These are phyloP conservation scores for Tachuris rubrigastra DNA, from an alignment of 2,113 vertebrate genomes.

Conservation along the genomic window DNA sequence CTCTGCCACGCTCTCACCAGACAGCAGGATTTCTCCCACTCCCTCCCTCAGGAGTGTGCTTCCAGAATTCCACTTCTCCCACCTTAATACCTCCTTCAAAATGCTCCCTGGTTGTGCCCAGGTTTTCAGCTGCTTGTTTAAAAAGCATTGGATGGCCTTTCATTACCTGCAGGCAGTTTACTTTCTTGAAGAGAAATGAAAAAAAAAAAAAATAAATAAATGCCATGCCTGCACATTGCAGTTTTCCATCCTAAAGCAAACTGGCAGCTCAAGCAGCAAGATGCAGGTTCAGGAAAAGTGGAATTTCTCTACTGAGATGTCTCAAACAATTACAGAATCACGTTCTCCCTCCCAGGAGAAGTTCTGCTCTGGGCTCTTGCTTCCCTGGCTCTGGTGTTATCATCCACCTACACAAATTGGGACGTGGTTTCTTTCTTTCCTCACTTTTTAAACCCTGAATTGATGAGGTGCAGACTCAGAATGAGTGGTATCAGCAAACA, in stretches of 20 bases:
- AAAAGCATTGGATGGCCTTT: not conserved
- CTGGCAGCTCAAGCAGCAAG: not conserved
- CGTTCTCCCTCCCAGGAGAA: not conserved
- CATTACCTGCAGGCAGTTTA: not conserved
- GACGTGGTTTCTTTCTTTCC: not conserved
- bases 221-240: not conserved
- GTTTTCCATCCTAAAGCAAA: not conserved
- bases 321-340: not conserved
- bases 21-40: slow-evolving; percentile 36
- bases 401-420: not conserved
- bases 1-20: not conserved
- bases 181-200: not conserved
- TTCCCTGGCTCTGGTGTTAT: not conserved
- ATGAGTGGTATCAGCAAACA: not conserved
- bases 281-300: not conserved
- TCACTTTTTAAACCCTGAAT: not conserved
- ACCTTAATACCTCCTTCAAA: not conserved
- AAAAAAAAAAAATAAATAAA: not conserved
- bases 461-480: not conserved
- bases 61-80: not conserved
- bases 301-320: not conserved
- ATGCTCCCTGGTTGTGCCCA: not conserved
- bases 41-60: not conserved
- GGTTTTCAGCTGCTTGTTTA: not conserved
- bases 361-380: not conserved